Conservation (phyloP, 64 coral and sea anemone species). For the Hydrozoanthus tunicans region DNA sequence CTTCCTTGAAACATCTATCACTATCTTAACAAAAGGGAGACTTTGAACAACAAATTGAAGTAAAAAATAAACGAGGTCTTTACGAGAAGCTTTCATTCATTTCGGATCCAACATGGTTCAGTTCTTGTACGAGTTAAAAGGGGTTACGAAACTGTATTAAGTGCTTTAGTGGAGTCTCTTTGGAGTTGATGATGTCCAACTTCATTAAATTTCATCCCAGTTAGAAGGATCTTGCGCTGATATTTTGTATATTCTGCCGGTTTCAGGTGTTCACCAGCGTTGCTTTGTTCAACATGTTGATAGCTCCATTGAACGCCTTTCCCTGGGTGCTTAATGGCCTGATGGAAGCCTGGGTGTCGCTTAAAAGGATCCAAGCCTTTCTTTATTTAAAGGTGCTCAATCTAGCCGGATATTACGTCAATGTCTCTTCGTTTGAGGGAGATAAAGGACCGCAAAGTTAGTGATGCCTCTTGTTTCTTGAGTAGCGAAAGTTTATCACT, state of each 20-base stretch:
- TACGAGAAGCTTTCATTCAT: too few species aligned
- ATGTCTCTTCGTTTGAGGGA: background rate
- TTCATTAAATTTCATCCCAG: too few species aligned
- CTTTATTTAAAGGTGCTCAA: conserved; percentile 79
- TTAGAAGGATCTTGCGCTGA: too few species aligned
- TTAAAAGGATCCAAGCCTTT: conserved; percentile 89
- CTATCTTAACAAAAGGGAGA: too few species aligned
- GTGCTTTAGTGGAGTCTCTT: too few species aligned
- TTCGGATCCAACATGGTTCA: too few species aligned
- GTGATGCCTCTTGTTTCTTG: background rate
- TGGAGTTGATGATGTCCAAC: too few species aligned
- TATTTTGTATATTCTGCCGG: background rate
- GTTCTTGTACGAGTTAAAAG: too few species aligned
- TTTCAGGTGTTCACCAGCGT: conserved; percentile 96
- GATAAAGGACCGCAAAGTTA: background rate
- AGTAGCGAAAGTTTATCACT: background rate
- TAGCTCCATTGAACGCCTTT: conserved; percentile 95
- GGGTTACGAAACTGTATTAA: too few species aligned
- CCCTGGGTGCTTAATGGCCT: conserved; percentile 96
- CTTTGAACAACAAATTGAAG: too few species aligned
- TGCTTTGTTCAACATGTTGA: conserved; percentile 97
- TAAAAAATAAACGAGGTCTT: too few species aligned
- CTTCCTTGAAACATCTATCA: too few species aligned
- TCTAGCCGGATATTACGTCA: conserved; percentile 62
- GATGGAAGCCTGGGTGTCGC: conserved; percentile 98